Conservation (phyloP, 2,797 vertebrate species). For the Pyrocephalus nanus region DNA sequence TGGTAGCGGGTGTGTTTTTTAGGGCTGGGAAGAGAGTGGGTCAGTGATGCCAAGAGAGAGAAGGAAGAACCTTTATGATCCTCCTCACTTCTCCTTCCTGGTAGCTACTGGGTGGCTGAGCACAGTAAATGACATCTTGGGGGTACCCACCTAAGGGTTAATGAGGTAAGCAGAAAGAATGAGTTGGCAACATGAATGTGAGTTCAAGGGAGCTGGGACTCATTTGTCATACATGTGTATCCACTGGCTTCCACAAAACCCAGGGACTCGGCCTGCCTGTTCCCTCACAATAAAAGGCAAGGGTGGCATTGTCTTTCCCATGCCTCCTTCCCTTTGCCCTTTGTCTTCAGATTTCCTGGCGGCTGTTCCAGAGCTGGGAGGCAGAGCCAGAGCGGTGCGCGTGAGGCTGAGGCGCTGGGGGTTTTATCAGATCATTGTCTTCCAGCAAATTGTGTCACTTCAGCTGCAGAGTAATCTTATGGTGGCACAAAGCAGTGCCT, state of each 20-base stretch:
- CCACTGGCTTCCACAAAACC: slow-evolving; percentile 11
- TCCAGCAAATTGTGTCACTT: slow-evolving; percentile 1
- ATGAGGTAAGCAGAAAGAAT: neutral
- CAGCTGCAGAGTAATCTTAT: slow-evolving; percentile 4
- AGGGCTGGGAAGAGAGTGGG: neutral
- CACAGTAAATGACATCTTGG: neutral
- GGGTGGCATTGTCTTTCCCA: neutral
- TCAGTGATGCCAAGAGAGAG: neutral
- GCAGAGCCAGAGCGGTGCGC: rapidly evolving
- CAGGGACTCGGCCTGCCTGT: neutral
- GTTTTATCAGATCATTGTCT: slow-evolving; percentile 18
- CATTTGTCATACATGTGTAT: slow-evolving; percentile 1
- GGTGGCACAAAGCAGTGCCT: neutral
- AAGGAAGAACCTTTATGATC: neutral
- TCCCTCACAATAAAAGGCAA: slow-evolving; percentile 2
- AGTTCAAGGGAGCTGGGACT: neutral
- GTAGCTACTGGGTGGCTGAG: neutral
- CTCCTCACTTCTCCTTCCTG: neutral
- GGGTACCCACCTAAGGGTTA: neutral
- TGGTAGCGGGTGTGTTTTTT: neutral
- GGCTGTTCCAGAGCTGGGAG: neutral
- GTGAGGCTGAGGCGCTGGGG: neutral
- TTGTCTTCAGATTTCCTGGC: slow-evolving; percentile 8
- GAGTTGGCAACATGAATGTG: neutral
- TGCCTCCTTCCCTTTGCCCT: neutral